phyloP scores from a whole-genome alignment of 2,797 vertebrate genomes.

The Labroides dimidiatus region DNA sequence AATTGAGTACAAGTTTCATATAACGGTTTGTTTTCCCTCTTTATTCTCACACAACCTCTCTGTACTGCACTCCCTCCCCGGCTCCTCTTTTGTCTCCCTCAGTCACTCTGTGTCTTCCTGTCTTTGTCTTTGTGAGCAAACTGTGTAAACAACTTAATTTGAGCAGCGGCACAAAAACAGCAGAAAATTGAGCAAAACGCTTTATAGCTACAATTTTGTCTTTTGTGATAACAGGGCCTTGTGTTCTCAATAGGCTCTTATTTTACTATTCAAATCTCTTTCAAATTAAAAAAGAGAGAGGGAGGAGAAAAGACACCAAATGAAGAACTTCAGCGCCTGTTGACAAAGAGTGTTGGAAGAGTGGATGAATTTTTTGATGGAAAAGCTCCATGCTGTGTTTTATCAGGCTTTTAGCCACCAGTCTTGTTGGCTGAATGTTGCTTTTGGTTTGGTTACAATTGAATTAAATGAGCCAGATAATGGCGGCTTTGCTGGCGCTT shows the following conservation, averaged over 20 bases:
- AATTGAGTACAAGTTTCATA: slow-evolving; percentile 58
- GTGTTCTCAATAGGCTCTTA: slow-evolving; percentile 65
- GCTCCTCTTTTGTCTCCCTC: slow-evolving; percentile 63
- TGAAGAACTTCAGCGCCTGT: slow-evolving; percentile 64
- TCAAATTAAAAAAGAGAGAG: slow-evolving; percentile 42
- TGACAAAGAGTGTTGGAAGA: slow-evolving; percentile 67
- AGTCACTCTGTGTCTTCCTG: slow-evolving; percentile 56
- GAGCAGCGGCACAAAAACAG: slow-evolving; percentile 60
- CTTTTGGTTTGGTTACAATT: slow-evolving; percentile 71
- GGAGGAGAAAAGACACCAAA: slow-evolving; percentile 48
- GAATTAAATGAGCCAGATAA: slow-evolving; percentile 72
- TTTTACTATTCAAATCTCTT: slow-evolving; percentile 69
- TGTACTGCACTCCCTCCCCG: slow-evolving; percentile 36
- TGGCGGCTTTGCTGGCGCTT: slow-evolving; percentile 51
- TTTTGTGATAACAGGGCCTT: slow-evolving; percentile 75
- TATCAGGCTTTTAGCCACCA: slow-evolving; percentile 69
- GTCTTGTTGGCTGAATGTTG: slow-evolving; percentile 63
- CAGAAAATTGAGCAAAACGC: slow-evolving; percentile 70
- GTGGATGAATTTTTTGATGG: slow-evolving; percentile 62
- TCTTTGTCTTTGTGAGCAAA: slow-evolving; percentile 74
- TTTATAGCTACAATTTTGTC: slow-evolving; percentile 70
- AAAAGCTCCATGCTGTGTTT: slow-evolving; percentile 67
- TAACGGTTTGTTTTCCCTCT: slow-evolving; percentile 53
- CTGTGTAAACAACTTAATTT: slow-evolving; percentile 81
- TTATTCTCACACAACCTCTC: slow-evolving; percentile 55